A percentile compares a stretch with the other conserved stretches of the same genome.
phyloP scores from a whole-genome alignment of 2,888 invertebrate species.

The Cyclophora albipunctata region DNA sequence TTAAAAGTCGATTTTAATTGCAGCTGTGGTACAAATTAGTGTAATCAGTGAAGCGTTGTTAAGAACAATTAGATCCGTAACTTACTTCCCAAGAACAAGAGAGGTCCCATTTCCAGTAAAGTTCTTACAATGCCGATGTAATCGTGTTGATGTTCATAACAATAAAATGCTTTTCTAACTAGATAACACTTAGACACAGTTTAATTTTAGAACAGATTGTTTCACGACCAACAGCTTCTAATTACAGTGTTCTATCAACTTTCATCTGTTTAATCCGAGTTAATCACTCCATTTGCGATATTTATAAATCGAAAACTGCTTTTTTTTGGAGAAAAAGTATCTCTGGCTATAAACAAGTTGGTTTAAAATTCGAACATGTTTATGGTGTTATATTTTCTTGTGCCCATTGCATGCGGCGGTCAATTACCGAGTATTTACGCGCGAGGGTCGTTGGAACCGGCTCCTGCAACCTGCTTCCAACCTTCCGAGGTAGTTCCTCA shows the following conservation, averaged over 20 bases:
- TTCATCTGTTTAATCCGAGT: slow-evolving; percentile 7
- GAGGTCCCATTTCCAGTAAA: slow-evolving; percentile 48
- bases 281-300: not conserved
- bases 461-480: slow-evolving; percentile 30
- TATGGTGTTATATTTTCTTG: slow-evolving; percentile 25
- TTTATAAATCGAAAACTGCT: not conserved
- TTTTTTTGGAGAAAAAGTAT: not conserved
- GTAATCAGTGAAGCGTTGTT: slow-evolving; percentile 19
- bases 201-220: slow-evolving; percentile 10
- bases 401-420: slow-evolving; percentile 31
- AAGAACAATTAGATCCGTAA: slow-evolving; percentile 27
- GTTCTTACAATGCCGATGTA: slow-evolving; percentile 44
- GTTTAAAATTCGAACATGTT: slow-evolving; percentile 1
- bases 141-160: slow-evolving; percentile 16
- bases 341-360: not conserved
- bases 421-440: slow-evolving; percentile 22
- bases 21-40: slow-evolving; percentile 2
- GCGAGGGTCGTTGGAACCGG: slow-evolving; percentile 26
- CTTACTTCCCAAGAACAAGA: slow-evolving; percentile 63
- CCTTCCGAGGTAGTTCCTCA: slow-evolving; percentile 4
- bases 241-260: slow-evolving; percentile 14
- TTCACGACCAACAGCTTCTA: slow-evolving; percentile 12
- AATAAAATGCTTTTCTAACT: slow-evolving; percentile 16
- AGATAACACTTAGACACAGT: not conserved
- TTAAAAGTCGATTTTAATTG: too few species aligned